phyloP scores from a whole-genome alignment of 2,888 invertebrate species.

The Drosophila lacicola region DNA sequence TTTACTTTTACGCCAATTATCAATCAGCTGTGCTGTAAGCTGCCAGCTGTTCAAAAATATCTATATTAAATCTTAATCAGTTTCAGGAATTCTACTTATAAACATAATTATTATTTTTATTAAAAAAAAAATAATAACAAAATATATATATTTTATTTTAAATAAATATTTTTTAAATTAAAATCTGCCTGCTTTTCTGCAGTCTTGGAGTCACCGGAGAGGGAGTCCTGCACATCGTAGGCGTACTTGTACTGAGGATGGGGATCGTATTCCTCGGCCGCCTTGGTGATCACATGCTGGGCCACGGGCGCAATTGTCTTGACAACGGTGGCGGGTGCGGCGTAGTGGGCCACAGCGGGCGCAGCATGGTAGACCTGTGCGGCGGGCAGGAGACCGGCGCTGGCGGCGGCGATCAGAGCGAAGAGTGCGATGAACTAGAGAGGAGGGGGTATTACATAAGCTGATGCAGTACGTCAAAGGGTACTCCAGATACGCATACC shows the following conservation, averaged over 20 bases:
- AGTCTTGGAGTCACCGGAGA: conserved; percentile 84
- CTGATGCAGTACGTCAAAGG: background rate
- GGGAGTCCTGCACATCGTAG: conserved; percentile 82
- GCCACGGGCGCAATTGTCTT: conserved; percentile 37
- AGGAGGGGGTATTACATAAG: background rate
- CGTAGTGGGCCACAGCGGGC: conserved; percentile 54
- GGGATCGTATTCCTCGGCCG: conserved; percentile 79
- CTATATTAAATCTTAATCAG: too few relatives aligned
- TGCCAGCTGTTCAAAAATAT: too few relatives aligned
- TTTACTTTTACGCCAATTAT: too few relatives aligned
- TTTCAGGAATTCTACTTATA: too few relatives aligned
- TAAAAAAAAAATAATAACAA: too few relatives aligned
- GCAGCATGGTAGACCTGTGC: conserved; percentile 61
- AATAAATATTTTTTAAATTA: too few relatives aligned
- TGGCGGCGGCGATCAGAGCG: conserved; percentile 71
- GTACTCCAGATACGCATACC: conserved; percentile 45
- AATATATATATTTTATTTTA: too few relatives aligned
- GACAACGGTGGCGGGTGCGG: conserved; percentile 38
- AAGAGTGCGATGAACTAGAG: conserved; percentile 67
- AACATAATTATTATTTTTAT: too few relatives aligned
- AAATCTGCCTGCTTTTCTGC: too few relatives aligned
- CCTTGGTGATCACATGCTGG: conserved; percentile 70
- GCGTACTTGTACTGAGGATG: conserved; percentile 83
- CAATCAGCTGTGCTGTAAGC: too few relatives aligned
- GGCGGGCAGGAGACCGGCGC: conserved; percentile 70